phyloP scores from a whole-genome alignment of 2,888 invertebrate genomes.

The Hypomecis punctinalis region DNA sequence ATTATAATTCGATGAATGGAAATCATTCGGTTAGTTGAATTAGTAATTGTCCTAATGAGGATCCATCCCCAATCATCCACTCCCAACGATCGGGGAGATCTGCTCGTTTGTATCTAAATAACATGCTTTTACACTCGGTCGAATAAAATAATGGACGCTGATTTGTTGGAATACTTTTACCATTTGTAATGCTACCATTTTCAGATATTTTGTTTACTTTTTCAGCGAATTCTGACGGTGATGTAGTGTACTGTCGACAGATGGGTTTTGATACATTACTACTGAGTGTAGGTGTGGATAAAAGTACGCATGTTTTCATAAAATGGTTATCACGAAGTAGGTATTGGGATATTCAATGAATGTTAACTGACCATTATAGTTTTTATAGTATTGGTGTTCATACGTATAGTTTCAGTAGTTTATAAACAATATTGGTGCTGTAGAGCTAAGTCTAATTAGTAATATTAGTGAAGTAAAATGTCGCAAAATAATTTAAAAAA shows the following conservation, averaged over 20 bases:
- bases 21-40: constrained; percentile 41
- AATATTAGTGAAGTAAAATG: not conserved
- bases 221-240: constrained; percentile 31
- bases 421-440: no score
- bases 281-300: constrained; percentile 1
- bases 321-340: constrained; percentile 17
- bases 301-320: constrained; percentile 1
- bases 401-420: no score
- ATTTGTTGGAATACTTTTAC: constrained; percentile 32
- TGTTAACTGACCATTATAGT: constrained; percentile 6
- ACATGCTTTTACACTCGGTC: constrained; percentile 44
- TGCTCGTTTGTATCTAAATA: constrained; percentile 49
- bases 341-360: constrained; percentile 10
- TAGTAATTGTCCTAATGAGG: constrained; percentile 39
- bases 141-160: constrained; percentile 39
- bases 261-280: constrained; percentile 9
- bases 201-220: constrained; percentile 39
- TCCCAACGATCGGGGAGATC: constrained; percentile 20
- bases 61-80: constrained; percentile 35
- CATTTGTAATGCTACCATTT: constrained; percentile 25
- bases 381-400: not conserved
- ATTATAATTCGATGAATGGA: constrained; percentile 42
- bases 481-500: no score
- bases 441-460: no score
- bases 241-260: constrained; percentile 10